Evolutionary conservation across 2,113 vertebrate genomes (phyloP).

Genomic region (Dipodomys ordii): DNA sequence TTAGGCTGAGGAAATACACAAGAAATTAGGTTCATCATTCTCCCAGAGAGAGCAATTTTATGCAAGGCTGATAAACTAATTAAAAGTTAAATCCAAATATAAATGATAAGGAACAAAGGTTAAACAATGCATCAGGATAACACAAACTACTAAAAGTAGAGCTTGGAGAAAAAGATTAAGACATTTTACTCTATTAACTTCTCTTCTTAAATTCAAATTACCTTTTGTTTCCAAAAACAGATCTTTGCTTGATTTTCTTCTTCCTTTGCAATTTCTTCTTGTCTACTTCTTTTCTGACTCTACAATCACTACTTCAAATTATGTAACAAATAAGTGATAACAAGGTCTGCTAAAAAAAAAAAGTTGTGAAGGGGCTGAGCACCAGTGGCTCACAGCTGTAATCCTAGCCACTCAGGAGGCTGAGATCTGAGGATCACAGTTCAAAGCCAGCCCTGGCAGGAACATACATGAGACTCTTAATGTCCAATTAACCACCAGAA

Average conservation of each 20-base stretch:
- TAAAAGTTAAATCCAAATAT: constrained; percentile 27
- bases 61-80: constrained; percentile 21
- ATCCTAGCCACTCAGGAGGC: too few relatives aligned
- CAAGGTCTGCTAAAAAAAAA: not conserved
- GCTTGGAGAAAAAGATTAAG: not conserved
- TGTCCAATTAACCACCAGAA: too few relatives aligned
- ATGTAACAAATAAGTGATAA: not conserved
- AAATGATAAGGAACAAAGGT: constrained; percentile 2
- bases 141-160: not conserved
- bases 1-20: not conserved
- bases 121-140: constrained; percentile 6
- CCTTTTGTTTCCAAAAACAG: not conserved
- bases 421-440: too few relatives aligned
- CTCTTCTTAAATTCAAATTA: not conserved
- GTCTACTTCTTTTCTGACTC: constrained; percentile 10
- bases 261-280: not conserved
- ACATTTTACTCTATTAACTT: not conserved
- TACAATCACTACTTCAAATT: not conserved
- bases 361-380: not conserved
- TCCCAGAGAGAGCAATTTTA: constrained; percentile 10
- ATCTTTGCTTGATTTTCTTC: not conserved
- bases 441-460: too few relatives aligned
- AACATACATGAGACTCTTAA: too few relatives aligned
- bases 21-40: not conserved
- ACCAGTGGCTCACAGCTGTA: too few relatives aligned